These are phyloP conservation scores for Pyrochroa serraticornis DNA, from an alignment of 2,888 invertebrate species.

Conservation along the genomic window DNA sequence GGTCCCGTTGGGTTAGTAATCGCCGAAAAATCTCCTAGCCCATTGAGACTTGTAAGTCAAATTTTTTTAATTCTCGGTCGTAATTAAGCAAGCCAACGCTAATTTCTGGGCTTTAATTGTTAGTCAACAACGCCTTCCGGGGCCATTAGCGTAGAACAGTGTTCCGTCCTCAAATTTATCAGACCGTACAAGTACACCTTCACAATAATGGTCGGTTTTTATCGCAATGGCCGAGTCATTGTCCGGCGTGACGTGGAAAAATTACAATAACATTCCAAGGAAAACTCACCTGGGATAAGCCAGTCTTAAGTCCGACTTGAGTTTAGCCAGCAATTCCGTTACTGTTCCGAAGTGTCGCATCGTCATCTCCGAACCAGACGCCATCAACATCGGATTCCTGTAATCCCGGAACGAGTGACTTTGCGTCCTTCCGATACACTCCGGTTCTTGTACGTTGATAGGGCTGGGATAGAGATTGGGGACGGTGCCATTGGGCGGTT, in stretches of 20 bases:
- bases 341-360: constrained; percentile 85
- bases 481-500: constrained; percentile 58
- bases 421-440: constrained; percentile 43
- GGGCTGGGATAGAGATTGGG: constrained; percentile 49
- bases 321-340: constrained; percentile 84
- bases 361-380: constrained; percentile 81
- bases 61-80: no score
- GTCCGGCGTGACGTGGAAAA: not conserved
- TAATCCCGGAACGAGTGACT: constrained; percentile 51
- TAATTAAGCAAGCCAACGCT: no score
- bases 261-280: not conserved
- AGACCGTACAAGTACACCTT: no score
- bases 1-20: no score
- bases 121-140: no score
- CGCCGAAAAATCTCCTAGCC: no score
- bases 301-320: constrained; percentile 82
- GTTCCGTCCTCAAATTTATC: no score
- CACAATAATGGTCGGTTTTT: no score
- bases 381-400: constrained; percentile 71
- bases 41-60: no score
- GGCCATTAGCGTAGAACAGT: no score
- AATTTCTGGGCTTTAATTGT: no score
- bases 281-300: constrained; percentile 82
- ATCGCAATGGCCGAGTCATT: no score
- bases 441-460: constrained; percentile 42